Conservation (phyloP, 2,113 vertebrate species). For the Calypte anna region DNA sequence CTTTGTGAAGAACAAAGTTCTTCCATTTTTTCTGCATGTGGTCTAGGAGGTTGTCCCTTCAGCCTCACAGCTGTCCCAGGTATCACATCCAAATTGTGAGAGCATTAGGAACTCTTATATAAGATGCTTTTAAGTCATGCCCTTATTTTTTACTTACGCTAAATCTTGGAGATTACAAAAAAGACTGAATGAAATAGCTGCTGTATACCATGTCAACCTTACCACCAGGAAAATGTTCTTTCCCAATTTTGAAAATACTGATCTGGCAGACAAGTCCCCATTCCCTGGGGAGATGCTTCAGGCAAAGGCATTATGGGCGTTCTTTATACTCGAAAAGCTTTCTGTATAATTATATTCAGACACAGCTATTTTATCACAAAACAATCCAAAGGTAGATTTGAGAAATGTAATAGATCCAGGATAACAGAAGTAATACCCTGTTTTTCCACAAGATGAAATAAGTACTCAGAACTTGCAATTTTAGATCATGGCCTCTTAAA, state of each 20-base stretch:
- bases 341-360: background rate
- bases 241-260: background rate
- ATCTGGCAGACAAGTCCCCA: background rate
- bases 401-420: background rate
- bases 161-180: background rate
- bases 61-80: background rate
- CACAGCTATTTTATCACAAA: background rate
- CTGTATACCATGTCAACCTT: background rate
- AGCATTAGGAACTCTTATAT: background rate
- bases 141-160: background rate
- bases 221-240: background rate
- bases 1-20: background rate
- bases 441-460: conserved; percentile 5
- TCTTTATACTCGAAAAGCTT: background rate
- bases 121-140: background rate
- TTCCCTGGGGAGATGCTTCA: background rate
- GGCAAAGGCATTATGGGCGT: background rate
- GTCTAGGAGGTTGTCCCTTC: background rate
- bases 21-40: background rate
- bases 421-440: background rate
- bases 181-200: background rate
- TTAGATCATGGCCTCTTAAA: background rate
- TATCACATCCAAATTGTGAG: background rate
- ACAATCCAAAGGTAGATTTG: background rate
- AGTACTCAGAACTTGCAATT: conserved; percentile 4